Evolutionary conservation across 2,888 invertebrate genomes (phyloP), one percentile per base, ranked within the genome.

Genomic region (Phyllotreta striolata): DNA sequence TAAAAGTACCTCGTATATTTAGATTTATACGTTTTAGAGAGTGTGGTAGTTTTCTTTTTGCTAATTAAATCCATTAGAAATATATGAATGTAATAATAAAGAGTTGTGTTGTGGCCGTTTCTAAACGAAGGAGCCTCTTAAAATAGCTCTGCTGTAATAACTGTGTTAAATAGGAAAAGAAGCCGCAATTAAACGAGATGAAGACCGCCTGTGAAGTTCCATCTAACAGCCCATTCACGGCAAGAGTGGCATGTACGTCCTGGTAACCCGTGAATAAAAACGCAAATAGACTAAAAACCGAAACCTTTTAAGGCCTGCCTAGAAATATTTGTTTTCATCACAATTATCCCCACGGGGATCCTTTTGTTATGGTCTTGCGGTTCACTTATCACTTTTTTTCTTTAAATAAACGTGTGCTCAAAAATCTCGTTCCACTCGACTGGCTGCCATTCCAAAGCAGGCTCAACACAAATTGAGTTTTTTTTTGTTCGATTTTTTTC

Each of bases 371-470:
- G 60, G 66, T 63, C 49, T 61, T 57, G 63, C 66, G 66, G 61
- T 66, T 66, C 66, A 63, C 61, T 63, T 63, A 61, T 63, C 66
- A 55, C 61, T 63, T 62, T 62, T 62, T 62, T 63, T 63, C 41
- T 63, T 61, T 58, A 63, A 63, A 66, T 57, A 66, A 56, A 61
- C 66, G 63, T 66, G 66, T 66, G 66, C 57, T 66, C 49, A 54
- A 49, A 62, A 63, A 63, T 58, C 47, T 47, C 41, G 63, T 54
- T 63, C 51, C 63, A 14, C 54, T 57, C 37, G 60, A 60, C 60
- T 52, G 60, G 34, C 13, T 55, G 34, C 41, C 62, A 55, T 55
- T 62, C 39, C 47, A 14, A 47, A 35, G 47, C 49, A 46, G 46
- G 55, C 44, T 55, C 54, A 61, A 52, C 46, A 61, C 46, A 55